A percentile compares a stretch with the other conserved stretches of the same genome.
Evolutionary conservation across 2,797 vertebrate genomes (phyloP).

Genomic region (Catostomus latipinnis): DNA sequence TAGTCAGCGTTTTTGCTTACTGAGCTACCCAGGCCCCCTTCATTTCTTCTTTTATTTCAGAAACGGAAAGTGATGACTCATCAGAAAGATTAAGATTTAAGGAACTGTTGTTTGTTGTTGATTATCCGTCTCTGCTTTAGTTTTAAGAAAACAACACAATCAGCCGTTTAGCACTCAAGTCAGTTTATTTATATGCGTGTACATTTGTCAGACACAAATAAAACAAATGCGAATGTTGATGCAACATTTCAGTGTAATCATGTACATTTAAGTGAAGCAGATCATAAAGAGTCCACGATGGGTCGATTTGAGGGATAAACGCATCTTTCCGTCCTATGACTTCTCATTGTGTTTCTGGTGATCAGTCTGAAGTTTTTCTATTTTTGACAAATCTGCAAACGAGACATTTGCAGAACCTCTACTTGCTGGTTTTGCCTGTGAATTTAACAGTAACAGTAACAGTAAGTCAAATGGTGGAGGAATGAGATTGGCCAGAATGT

Average conservation of each 20-base stretch:
- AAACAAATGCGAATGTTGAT: neutral
- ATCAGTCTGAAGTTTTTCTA: slow-evolving; percentile 60
- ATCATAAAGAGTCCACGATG: neutral
- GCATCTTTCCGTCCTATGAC: neutral
- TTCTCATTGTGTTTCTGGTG: slow-evolving; percentile 33
- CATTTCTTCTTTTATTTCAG: too few species aligned
- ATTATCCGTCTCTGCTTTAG: neutral
- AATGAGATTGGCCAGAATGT: neutral
- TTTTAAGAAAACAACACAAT: slow-evolving; percentile 1
- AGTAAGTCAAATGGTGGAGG: neutral
- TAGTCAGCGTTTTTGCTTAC: too few species aligned
- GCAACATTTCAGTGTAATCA: neutral
- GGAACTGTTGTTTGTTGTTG: neutral
- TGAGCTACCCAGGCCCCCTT: too few species aligned
- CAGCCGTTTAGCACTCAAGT: slow-evolving; percentile 3
- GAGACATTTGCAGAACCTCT: slow-evolving; percentile 89
- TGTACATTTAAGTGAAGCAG: slow-evolving; percentile 6
- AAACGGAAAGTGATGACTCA: too few species aligned
- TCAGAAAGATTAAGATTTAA: too few species aligned
- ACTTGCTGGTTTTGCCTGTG: slow-evolving; percentile 85
- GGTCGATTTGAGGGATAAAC: neutral
- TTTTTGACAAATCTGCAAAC: slow-evolving; percentile 85
- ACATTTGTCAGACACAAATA: neutral
- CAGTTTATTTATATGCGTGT: neutral
- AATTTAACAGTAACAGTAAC: slow-evolving; percentile 26